These are phyloP conservation scores for Synanceia verrucosa DNA, from an alignment of 2,797 vertebrate species.

Conservation along the genomic window DNA sequence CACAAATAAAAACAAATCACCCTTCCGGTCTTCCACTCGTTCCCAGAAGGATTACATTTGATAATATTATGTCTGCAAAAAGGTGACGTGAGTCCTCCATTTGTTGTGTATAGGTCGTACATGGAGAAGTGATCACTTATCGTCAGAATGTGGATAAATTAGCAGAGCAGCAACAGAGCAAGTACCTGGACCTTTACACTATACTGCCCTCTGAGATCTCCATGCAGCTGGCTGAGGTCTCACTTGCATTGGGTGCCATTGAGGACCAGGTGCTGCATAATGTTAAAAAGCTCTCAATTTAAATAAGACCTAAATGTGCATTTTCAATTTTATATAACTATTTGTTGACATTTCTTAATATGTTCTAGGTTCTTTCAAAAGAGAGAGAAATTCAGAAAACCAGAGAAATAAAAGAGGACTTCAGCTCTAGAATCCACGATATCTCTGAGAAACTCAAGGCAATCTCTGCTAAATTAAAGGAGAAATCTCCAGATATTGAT, in stretches of 20 bases:
- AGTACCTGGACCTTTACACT: conserved; percentile 92
- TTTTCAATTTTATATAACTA: background rate
- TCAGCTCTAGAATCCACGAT: conserved; percentile 86
- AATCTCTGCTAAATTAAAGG: conserved; percentile 89
- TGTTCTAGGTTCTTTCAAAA: conserved; percentile 89
- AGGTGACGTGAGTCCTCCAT: background rate
- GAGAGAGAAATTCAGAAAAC: conserved; percentile 91
- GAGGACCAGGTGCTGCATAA: conserved; percentile 89
- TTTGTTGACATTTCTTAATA: background rate
- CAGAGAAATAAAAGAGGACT: conserved; percentile 88
- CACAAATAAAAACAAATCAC: background rate
- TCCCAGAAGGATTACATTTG: background rate
- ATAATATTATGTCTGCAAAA: background rate
- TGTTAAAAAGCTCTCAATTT: background rate
- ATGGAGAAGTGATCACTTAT: conserved; percentile 86
- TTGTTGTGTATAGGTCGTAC: conserved; percentile 80
- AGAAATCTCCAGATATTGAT: conserved; percentile 88
- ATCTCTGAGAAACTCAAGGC: conserved; percentile 89
- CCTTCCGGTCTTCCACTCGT: background rate
- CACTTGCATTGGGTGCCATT: conserved; percentile 88
- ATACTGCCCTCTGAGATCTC: conserved; percentile 94
- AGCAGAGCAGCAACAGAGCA: conserved; percentile 93
- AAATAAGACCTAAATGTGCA: background rate
- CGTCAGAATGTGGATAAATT: conserved; percentile 90
- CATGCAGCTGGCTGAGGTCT: conserved; percentile 93